Base-by-base conservation (phyloP, 2,113 vertebrate genomes). In the Chionomys nivalis region DNA sequence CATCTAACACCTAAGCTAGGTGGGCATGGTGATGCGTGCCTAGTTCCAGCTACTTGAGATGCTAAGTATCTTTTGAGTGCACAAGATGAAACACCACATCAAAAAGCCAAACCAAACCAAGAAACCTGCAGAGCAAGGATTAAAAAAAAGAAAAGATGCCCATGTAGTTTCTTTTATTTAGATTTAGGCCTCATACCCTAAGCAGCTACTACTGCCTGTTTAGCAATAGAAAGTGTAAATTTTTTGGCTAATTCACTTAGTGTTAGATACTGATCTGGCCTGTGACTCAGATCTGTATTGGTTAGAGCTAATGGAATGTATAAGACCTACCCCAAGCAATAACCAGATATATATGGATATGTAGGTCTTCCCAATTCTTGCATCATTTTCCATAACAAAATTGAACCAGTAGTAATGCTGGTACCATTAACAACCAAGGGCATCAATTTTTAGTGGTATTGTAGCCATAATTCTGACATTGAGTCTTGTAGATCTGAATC, bases 221-320 rank as follows among this genome's bases (percentile, higher is more conserved):
- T 39, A 88, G 52, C 72, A 78, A 9, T 86, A 47, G 42, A 87
- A 87, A 49, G 24, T 76, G 21, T 16, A 95, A 65, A 42, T 85
- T 89, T 42, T 97, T 92, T 83, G 42, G 68, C 77, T 24, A 89
- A n/a, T 93, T 75, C 13, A 68, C 78, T 94, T 95, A 33, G 70
- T 94, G 17, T 87, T 94, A 82, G 86, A 93, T 97, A 82, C 77
- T 76, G 72, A 63, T 91, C 11, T 63, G 42, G 36, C n/a, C 47
- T n/a, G 76, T 58, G 49, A 44, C 28, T 13, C 47, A 91, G 49
- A 94, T 44, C 36, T 86, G 21, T 17, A 42, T 8, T 94, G n/a
- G 14, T 42, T 81, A 28, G 73, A 94, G 19, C n/a, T 91, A 66
- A 13, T 93, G 19, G 49, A 65, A 44, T 76, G 85, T 81, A 2